These are phyloP conservation scores for Semaprochilodus insignis DNA, from an alignment of 2,797 vertebrate genomes.

Conservation along the genomic window DNA sequence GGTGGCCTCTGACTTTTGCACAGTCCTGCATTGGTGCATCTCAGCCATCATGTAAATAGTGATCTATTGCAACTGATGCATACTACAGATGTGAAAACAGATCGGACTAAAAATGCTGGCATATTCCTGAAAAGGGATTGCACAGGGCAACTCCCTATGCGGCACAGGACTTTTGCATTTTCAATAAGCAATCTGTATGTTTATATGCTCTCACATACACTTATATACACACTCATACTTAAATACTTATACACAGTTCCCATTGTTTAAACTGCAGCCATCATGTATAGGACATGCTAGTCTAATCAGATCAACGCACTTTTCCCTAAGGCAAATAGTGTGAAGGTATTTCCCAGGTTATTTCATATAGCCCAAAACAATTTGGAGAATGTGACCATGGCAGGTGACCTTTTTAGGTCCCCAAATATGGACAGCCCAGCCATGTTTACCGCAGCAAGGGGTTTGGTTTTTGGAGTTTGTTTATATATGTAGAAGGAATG, in stretches of 20 bases:
- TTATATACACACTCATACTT: too few species aligned
- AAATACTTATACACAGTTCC: background rate
- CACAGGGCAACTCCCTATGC: too few species aligned
- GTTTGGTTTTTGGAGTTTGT: constrained; percentile 42
- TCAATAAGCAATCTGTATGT: too few species aligned
- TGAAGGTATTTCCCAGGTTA: constrained; percentile 61
- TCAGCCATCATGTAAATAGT: too few species aligned
- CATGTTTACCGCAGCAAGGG: constrained; percentile 66
- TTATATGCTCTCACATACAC: too few species aligned
- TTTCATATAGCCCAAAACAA: constrained; percentile 69
- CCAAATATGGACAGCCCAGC: constrained; percentile 66
- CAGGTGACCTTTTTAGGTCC: constrained; percentile 75
- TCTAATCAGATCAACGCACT: background rate
- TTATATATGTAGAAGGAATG: constrained; percentile 43
- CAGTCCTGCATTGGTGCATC: too few species aligned
- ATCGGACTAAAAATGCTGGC: background rate
- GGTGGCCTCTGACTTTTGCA: too few species aligned
- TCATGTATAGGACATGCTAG: background rate
- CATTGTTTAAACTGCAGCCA: background rate
- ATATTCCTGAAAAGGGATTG: background rate
- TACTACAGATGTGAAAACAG: background rate
- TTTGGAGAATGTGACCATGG: constrained; percentile 73
- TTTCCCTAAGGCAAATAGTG: constrained; percentile 4
- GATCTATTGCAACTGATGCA: background rate
- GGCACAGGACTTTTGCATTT: too few species aligned